A percentile compares a stretch with the other conserved stretches of the same genome.
Evolutionary conservation across 2,113 vertebrate genomes (phyloP).

Genomic region (Ochotona curzoniae): DNA sequence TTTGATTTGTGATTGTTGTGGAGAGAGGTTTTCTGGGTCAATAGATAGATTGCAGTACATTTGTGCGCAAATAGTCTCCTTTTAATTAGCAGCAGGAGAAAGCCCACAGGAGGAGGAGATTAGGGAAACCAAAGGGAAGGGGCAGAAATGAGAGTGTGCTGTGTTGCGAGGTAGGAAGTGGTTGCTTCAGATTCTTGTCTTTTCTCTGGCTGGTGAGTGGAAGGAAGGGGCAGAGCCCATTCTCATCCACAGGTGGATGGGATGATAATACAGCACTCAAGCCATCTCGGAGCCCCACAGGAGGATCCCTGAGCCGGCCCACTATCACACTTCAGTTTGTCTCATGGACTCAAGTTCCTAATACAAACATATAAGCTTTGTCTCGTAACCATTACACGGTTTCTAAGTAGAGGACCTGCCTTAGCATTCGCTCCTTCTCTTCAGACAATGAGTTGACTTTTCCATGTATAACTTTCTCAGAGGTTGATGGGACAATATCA

Average conservation of each 20-base stretch:
- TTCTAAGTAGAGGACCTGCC: background rate
- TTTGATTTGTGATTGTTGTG: background rate
- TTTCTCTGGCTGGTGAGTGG: background rate
- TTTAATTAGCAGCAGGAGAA: background rate
- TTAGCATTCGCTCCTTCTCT: background rate
- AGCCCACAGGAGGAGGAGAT: background rate
- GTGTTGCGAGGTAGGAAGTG: background rate
- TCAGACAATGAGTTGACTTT: background rate
- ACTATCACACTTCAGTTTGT: background rate
- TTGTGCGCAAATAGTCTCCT: background rate
- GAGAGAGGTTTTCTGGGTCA: background rate
- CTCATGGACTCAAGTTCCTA: background rate
- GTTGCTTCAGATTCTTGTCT: background rate
- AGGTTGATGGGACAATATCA: background rate
- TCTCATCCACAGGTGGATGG: background rate
- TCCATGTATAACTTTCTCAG: background rate
- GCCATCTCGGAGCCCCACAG: background rate
- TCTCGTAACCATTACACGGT: background rate
- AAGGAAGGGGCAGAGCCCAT: fast-evolving
- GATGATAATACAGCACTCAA: background rate
- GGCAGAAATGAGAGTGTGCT: background rate
- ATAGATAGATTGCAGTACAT: background rate
- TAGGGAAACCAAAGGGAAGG: too few species aligned
- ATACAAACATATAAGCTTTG: background rate
- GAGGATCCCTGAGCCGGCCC: background rate